phyloP scores from a whole-genome alignment of 1,140 invertebrate genomes.

The Zaprionus lachaisei region DNA sequence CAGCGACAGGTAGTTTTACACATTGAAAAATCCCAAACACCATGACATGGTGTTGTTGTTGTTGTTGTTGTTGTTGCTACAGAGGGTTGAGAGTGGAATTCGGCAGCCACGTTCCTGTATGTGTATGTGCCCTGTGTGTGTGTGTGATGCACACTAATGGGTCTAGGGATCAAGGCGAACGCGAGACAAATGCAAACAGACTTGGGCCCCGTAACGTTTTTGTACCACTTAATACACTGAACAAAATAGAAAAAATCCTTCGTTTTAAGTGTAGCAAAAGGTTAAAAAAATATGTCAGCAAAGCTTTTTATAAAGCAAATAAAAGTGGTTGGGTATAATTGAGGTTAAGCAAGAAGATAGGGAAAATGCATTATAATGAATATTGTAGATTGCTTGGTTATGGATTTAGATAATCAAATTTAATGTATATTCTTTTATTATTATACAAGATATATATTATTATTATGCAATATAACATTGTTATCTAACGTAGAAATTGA shows the following conservation, averaged over 20 bases:
- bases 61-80: conserved; percentile 25
- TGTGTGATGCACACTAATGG: conserved; percentile 59
- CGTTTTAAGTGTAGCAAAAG: neutral
- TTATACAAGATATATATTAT: too few relatives aligned
- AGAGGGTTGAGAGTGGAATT: conserved; percentile 39
- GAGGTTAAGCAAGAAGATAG: too few relatives aligned
- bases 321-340: neutral
- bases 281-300: neutral
- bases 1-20: conserved; percentile 82
- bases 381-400: neutral
- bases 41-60: conserved; percentile 60
- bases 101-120: conserved; percentile 44
- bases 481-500: too few relatives aligned
- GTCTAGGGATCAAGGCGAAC: conserved; percentile 78
- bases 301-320: neutral
- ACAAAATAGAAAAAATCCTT: neutral
- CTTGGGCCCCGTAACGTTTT: conserved; percentile 49
- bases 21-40: conserved; percentile 81
- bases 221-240: conserved; percentile 39
- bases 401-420: too few relatives aligned
- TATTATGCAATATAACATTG: too few relatives aligned
- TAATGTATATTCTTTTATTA: too few relatives aligned
- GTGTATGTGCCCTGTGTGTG: conserved; percentile 34
- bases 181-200: conserved; percentile 79
- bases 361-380: neutral